phyloP scores from a whole-genome alignment of 1,140 invertebrate genomes.

The Eubasilissa regina region DNA sequence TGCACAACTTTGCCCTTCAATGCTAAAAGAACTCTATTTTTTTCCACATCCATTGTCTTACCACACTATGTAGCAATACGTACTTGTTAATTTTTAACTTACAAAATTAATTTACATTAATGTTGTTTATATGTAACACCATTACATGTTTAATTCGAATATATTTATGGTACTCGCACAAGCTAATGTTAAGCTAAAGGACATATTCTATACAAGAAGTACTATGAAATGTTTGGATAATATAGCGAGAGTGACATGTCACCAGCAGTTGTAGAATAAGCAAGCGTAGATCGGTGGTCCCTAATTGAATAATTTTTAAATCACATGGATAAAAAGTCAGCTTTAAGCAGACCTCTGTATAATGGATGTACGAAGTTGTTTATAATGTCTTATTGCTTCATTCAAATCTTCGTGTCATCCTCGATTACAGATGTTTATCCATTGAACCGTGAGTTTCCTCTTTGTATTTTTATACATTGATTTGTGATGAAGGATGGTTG shows the following conservation, averaged over 20 bases:
- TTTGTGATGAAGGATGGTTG: slow-evolving; percentile 18
- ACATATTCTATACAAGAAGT: slow-evolving; percentile 50
- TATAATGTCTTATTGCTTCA: slow-evolving; percentile 38
- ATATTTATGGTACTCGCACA: slow-evolving; percentile 46
- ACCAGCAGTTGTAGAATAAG: slow-evolving; percentile 55
- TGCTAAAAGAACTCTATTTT: slow-evolving; percentile 26
- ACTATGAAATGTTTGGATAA: slow-evolving; percentile 41
- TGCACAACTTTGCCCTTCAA: slow-evolving; percentile 37
- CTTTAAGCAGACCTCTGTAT: slow-evolving; percentile 38
- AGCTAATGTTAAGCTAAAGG: slow-evolving; percentile 44
- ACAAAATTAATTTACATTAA: slow-evolving; percentile 35
- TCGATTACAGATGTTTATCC: slow-evolving; percentile 26
- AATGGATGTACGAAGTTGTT: slow-evolving; percentile 11
- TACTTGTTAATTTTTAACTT: slow-evolving; percentile 31
- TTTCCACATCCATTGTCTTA: slow-evolving; percentile 33
- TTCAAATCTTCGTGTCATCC: slow-evolving; percentile 13
- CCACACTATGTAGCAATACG: slow-evolving; percentile 29
- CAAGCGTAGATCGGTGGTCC: slow-evolving; percentile 61
- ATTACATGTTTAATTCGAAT: slow-evolving; percentile 43
- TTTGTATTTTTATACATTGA: slow-evolving; percentile 20
- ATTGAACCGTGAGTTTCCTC: slow-evolving; percentile 23
- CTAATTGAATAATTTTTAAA: slow-evolving; percentile 59
- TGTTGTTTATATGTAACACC: slow-evolving; percentile 41
- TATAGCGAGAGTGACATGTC: slow-evolving; percentile 56
- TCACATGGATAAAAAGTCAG: slow-evolving; percentile 58